Conservation (phyloP, 2,888 invertebrate species). For the Cryptocephalus moraei region DNA sequence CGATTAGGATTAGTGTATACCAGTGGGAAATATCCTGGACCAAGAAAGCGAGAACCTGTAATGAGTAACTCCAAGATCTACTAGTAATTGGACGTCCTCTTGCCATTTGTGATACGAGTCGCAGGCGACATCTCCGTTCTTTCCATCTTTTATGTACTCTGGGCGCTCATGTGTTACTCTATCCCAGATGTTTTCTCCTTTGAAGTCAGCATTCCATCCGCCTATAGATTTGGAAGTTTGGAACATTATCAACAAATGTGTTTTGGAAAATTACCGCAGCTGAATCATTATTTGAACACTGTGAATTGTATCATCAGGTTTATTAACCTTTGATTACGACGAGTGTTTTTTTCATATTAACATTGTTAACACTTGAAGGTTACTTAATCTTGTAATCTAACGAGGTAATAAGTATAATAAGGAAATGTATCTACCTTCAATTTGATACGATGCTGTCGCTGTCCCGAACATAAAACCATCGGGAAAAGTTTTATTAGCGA, state of each 20-base stretch:
- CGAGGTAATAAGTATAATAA: too few species aligned
- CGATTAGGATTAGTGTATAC: constrained; percentile 28
- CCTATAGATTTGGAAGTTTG: constrained; percentile 15
- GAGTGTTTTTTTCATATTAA: too few species aligned
- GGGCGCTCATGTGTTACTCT: constrained; percentile 34
- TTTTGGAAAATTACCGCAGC: too few species aligned
- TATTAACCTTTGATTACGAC: too few species aligned
- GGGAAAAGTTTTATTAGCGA: constrained; percentile 14
- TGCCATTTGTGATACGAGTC: constrained; percentile 58
- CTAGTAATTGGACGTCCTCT: constrained; percentile 52
- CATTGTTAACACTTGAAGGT: too few species aligned
- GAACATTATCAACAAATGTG: too few species aligned
- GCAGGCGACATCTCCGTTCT: constrained; percentile 56
- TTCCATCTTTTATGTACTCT: constrained; percentile 43
- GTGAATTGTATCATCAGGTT: too few species aligned
- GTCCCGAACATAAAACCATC: constrained; percentile 24
- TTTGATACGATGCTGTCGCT: constrained; percentile 41
- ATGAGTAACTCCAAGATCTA: constrained; percentile 50
- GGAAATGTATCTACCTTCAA: constrained; percentile 32
- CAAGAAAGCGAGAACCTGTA: constrained; percentile 69
- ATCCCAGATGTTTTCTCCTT: constrained; percentile 20
- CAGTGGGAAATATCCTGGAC: constrained; percentile 64
- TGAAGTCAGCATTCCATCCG: constrained; percentile 30
- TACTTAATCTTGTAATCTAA: too few species aligned
- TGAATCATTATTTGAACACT: too few species aligned